Base-by-base conservation (phyloP, 2,113 vertebrate genomes). In the Scomber japonicus region DNA sequence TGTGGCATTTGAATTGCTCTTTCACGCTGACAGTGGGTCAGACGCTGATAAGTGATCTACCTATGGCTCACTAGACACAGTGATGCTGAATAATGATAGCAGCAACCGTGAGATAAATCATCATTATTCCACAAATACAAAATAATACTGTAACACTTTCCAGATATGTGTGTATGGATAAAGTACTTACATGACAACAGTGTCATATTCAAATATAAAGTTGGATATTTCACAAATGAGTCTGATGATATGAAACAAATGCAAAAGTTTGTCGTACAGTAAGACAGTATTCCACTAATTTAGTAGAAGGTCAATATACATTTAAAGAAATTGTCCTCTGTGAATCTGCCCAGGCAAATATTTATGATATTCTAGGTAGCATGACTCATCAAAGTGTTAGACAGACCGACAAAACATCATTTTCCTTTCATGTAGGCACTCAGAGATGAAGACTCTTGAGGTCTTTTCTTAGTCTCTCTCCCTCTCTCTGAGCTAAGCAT, bases 41-140 rank as follows among this genome's bases (percentile, higher is more conserved):
- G 78, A 81, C 48, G 13, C 68, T 88, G 88, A 88, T 83, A 85
- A 89, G 86, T 84, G 83, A 85, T 89, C 79, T 49, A 68, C 64
- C 65, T 66, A 66, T 44, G 83, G 76, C 81, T 90, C 82, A 73
- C 71, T 78, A 68, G 78, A 30, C 63, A 4, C 56, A 50, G 17
- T 57, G 59, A 83, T 85, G n/a, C 75, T 74, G 83, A 89, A 80
- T 67, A 78, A 86, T 78, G 79, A 71, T 2, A 51, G 55, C 31
- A 51, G 72, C 21, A 11, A 9, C 64, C 7, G 19, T 2, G 53
- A 70, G 27, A 85, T 79, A 64, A 80, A 90, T 83, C 75, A 63
- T 67, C 9, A 6, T 79, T 66, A 75, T 56, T 71, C 16, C 48
- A 27, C 24, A 30, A 62, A 79, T 21, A 54, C 17, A 62, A 66